phyloP scores from a whole-genome alignment of 2,888 invertebrate genomes.

The Corythucha ciliata region DNA sequence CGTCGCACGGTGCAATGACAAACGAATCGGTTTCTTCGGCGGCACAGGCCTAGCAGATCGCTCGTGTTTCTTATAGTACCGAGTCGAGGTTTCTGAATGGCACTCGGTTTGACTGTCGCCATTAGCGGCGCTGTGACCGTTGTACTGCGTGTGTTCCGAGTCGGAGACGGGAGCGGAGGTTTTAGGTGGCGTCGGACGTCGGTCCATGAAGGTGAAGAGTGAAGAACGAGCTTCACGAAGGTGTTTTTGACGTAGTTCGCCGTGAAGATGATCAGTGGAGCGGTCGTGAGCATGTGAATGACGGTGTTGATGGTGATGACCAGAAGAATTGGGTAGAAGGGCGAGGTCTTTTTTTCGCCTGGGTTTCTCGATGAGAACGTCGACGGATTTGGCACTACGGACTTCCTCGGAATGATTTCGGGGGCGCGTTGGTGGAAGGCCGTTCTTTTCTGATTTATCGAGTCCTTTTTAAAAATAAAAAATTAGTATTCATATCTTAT shows the following conservation, averaged over 20 bases:
- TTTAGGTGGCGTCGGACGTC: constrained; percentile 25
- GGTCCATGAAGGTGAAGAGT: constrained; percentile 30
- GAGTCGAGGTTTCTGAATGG: constrained; percentile 31
- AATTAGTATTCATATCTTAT: not conserved
- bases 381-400: constrained; percentile 61
- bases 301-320: constrained; percentile 19
- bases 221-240: constrained; percentile 31
- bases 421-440: constrained; percentile 14
- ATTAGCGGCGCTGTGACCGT: constrained; percentile 34
- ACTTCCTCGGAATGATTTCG: constrained; percentile 42
- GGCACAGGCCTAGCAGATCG: constrained; percentile 62
- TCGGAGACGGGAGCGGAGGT: constrained; percentile 29
- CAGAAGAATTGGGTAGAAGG: constrained; percentile 37
- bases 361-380: constrained; percentile 54
- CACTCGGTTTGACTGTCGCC: constrained; percentile 57
- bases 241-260: constrained; percentile 31
- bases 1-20: constrained; percentile 73
- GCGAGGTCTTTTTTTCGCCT: constrained; percentile 32
- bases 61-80: constrained; percentile 31
- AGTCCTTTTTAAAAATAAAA: constrained; percentile 16
- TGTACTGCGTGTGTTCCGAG: constrained; percentile 28
- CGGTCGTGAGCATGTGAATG: constrained; percentile 15
- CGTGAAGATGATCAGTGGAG: constrained; percentile 25
- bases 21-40: constrained; percentile 72
- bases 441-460: constrained; percentile 14